Evolutionary conservation across 2,113 vertebrate species (phyloP), one percentile per base, ranked within the genome.

Genomic region (Lycaon pictus): DNA sequence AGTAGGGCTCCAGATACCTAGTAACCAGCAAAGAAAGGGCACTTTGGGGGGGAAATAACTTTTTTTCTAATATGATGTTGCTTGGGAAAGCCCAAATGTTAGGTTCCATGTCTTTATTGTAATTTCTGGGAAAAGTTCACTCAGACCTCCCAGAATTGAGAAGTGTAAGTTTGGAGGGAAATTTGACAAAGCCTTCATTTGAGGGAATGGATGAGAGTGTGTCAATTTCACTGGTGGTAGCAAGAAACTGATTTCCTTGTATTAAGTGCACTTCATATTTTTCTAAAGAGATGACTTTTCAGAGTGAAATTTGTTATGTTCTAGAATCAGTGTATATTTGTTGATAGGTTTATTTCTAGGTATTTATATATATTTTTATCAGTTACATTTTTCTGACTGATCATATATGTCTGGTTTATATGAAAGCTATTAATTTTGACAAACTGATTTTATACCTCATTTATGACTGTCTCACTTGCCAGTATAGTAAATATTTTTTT

Each of bases 181-280:
- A 76, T 71, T 60, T 11, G 55, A 29, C 11, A 35, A 60, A 95
- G 71, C 25, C 67, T 80, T 51, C 7, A 53, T 96, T 81, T 65
- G 87, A 82, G 95, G 91, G 63, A 48, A 82, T 88, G 89, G 82
- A 83, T 25, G 76, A 17, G 85, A 74, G 55, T 0, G 0, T 55
- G 37, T 56, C 90, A n/a, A 25, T 87, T 96, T 96, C 62, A 7
- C 35, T 74, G 95, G 93, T 32, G 90, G 91, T 60, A 77, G 87
- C 80, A 16, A 85, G 77, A 69, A 72, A 71, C 72, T 53, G 91
- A 72, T 76, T 95, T 97, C 97, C 94, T 98, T 94, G 95, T 98
- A 79, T 98, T 98, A 99, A 99, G 98, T 99, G 98, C 98, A 99
- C 98, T 99, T 99, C 98, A 97, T 97, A 97, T 97, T 92, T 98